Evolutionary conservation across 2,888 invertebrate species (phyloP), one percentile per base, ranked within the genome.

Genomic region (Teleogryllus oceanicus): DNA sequence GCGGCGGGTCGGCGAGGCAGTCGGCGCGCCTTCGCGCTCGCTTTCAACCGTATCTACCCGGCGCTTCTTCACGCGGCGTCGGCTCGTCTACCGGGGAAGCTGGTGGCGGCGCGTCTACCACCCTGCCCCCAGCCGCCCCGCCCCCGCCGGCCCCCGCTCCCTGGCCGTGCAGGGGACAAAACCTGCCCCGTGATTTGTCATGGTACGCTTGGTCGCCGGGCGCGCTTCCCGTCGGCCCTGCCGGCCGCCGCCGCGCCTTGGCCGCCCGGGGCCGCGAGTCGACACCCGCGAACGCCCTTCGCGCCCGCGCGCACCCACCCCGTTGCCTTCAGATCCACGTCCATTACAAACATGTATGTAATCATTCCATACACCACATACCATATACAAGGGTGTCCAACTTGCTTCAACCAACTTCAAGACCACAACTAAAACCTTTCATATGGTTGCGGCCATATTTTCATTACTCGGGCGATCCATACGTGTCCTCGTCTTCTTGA

Each of bases 11-110:
- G 62, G 62, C 13, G 62, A 62, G 16, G 62, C 62, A 62, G 62
- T 62, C 62, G 62, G 62, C 13, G 62, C 62, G 16, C 37, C 37
- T 37, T 13, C 62, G 62, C n/a, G 62, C 16, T 62, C 62, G 62
- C 62, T 62, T n/a, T 13, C 62, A 62, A 62, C 13, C n/a, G 62
- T n/a, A n/a, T n/a, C 62, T 62, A 37, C 37, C 62, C 16, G 62
- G 62, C 62, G 62, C 62, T 18, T 62, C 62, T 62, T 62, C 62
- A 62, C 62, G 62, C 62, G 62, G 62, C 62, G 62, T 62, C 62
- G 62, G 37, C 37, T 37, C 37, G 37, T 37, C 37, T 37, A 37
- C 37, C 37, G 37, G 37, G 37, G 37, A 37, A 37, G 37, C 37
- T 37, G 37, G 37, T 37, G 37, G 8, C 37, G 37, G 37, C 5